phyloP scores from a whole-genome alignment of 2,888 invertebrate genomes.

The Invenusta paracnida region DNA sequence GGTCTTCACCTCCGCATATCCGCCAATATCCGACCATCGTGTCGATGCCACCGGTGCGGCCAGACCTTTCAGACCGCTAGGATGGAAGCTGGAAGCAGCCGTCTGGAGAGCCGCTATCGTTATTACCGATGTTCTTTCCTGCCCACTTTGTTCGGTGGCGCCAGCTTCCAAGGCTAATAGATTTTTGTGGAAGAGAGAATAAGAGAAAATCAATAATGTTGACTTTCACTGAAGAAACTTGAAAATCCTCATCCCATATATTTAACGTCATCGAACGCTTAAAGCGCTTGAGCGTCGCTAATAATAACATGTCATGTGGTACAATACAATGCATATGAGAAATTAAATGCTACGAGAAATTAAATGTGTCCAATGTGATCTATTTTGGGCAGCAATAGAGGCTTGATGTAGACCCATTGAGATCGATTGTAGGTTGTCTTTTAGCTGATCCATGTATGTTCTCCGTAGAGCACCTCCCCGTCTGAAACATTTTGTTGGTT shows the following conservation, averaged over 20 bases:
- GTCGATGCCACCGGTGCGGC: background rate
- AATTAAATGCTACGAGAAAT: conserved; percentile 14
- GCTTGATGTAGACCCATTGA: background rate
- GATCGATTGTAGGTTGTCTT: background rate
- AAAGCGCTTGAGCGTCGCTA: conserved; percentile 23
- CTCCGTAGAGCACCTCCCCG: conserved; percentile 29
- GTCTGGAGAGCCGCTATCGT: background rate
- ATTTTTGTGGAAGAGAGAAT: no score
- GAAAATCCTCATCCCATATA: no score
- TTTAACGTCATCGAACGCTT: conserved; percentile 6
- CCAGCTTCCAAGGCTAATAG: no score
- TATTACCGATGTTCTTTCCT: no score
- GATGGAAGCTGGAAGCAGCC: background rate
- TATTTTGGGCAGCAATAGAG: conserved; percentile 25
- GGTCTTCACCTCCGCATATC: conserved; percentile 32
- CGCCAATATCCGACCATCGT: conserved; percentile 38
- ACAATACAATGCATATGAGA: conserved; percentile 3
- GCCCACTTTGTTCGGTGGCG: no score
- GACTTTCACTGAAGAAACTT: no score
- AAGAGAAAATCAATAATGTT: no score
- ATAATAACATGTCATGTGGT: background rate
- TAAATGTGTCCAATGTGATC: background rate
- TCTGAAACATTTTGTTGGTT: conserved; percentile 23
- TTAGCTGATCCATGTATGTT: background rate
- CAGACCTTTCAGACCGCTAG: background rate